A percentile compares a stretch with the other conserved stretches of the same genome.
Evolutionary conservation across 2,797 vertebrate species (phyloP).

Genomic region (Artibeus lituratus): DNA sequence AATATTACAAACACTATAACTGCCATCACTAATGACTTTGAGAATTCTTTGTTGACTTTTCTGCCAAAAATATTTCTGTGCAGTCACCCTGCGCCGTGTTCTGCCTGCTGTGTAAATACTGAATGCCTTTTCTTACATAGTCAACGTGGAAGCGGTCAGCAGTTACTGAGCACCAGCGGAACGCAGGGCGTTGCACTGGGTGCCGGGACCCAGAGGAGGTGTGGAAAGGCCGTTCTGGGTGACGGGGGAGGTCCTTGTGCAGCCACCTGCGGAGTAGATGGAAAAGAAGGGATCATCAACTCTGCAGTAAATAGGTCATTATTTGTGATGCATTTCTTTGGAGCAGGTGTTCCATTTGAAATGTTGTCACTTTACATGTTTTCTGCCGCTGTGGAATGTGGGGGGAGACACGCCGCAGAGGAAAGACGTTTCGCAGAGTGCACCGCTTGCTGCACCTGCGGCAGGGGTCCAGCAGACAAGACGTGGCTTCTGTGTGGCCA

Average conservation of each 20-base stretch:
- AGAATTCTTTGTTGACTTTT: conserved; percentile 36
- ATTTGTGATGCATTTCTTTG: conserved; percentile 81
- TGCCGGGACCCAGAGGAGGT: background rate
- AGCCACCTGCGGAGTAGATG: conserved; percentile 41
- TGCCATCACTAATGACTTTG: background rate
- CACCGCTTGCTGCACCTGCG: background rate
- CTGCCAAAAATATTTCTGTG: conserved; percentile 18
- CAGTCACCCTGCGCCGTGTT: background rate
- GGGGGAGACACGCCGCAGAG: conserved; percentile 42
- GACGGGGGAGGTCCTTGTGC: background rate
- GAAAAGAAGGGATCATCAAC: conserved; percentile 41
- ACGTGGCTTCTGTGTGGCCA: background rate
- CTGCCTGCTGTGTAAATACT: background rate
- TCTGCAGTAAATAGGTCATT: conserved; percentile 68
- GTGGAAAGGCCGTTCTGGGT: background rate
- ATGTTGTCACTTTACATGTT: conserved; percentile 69
- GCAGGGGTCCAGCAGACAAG: conserved; percentile 1
- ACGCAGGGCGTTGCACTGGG: background rate
- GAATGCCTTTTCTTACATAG: conserved; percentile 35
- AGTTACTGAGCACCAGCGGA: background rate
- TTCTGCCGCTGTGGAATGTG: conserved; percentile 53
- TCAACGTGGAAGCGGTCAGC: background rate
- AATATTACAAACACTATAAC: background rate
- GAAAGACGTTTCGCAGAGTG: conserved; percentile 65
- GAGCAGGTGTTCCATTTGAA: conserved; percentile 76